Evolutionary conservation across 2,113 vertebrate species (phyloP), one percentile per base, ranked within the genome.

Genomic region (Hypomesus transpacificus): DNA sequence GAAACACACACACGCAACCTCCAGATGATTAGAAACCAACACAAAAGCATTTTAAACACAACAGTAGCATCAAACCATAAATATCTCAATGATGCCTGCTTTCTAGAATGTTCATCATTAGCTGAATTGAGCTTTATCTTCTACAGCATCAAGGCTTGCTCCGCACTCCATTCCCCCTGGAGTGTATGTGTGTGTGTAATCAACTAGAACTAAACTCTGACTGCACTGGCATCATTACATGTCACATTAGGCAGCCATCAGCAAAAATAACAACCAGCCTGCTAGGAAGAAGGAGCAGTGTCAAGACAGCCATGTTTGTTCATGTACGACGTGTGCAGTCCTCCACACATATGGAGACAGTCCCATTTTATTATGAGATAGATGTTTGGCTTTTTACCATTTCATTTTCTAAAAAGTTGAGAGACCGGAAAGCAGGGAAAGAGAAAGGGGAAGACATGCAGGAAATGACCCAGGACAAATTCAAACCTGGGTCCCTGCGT

Each of bases 201-300:
- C 88, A 90, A 73, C 84, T 68, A 68, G 82, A 86, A 87, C 79
- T 86, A 89, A 89, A 81, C 16, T 60, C 67, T 75, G 85, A 84
- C 76, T 89, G 71, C 71, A 69, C n/a, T 81, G 79, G 81, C 85
- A 85, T 85, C 80, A 79, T 70, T 85, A 81, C 39, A 7, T 69
- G 81, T 79, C 82, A 79, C 82, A 84, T 88, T 87, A 89, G 87
- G 79, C 86, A 80, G 18, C 82, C 88, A 89, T 90, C 87, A 89
- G 87, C 84, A 88, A 87, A 86, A 88, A 87, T 87, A 90, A 90
- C 88, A 90, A 89, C 88, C 88, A 88, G 88, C 71, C 86, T 82
- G 74, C 69, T 65, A 20, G 4, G 20, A n/a, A 20, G 84, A 77
- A 71, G 74, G 73, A 70, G 77, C 74, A 46, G 6, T 84, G 83